A percentile compares a stretch with the other conserved stretches of the same genome.
Conservation (phyloP, 2,797 vertebrate species). For the Xenops minutus region DNA sequence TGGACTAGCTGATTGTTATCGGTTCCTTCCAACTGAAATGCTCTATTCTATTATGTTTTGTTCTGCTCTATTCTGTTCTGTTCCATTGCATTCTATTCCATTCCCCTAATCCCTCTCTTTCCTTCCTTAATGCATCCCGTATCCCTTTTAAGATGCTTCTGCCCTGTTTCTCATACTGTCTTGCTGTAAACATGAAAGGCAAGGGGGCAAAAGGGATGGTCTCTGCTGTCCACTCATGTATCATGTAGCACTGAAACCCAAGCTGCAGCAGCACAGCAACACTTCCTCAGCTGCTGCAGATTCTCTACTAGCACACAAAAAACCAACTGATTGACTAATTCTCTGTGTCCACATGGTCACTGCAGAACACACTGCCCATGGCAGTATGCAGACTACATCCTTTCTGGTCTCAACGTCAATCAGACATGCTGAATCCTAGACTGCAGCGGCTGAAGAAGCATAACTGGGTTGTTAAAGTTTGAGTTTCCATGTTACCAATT, state of each 20-base stretch:
- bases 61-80: background rate
- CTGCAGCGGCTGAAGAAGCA: background rate
- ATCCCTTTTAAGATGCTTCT: background rate
- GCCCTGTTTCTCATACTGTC: background rate
- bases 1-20: background rate
- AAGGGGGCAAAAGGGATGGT: background rate
- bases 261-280: background rate
- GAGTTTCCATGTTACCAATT: background rate
- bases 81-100: background rate
- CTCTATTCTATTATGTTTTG: background rate
- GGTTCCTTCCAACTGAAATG: background rate
- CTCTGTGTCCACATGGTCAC: background rate
- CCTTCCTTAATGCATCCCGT: background rate
- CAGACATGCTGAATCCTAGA: background rate
- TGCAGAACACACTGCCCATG: background rate
- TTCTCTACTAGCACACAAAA: background rate
- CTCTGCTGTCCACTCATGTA: fast-evolving
- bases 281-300: background rate
- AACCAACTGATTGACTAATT: background rate
- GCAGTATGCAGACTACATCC: background rate
- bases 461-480: background rate
- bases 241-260: background rate
- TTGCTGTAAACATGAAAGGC: background rate
- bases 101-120: background rate
- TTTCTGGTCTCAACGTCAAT: background rate